Conservation (phyloP, 2,888 invertebrate species). For the Metacarcinus magister region DNA sequence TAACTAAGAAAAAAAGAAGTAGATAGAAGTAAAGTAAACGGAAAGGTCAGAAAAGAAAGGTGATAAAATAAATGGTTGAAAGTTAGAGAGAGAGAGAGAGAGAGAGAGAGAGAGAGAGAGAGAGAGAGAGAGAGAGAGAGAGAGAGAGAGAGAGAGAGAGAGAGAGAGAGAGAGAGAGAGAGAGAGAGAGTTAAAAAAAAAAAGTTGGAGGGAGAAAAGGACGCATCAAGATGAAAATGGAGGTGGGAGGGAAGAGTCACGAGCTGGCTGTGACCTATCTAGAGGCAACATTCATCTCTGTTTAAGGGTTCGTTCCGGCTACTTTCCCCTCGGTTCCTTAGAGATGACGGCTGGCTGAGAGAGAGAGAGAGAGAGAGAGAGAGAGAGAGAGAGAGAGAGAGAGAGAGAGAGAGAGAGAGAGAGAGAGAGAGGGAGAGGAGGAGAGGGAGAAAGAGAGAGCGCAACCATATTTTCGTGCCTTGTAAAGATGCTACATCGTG, state of each 20-base stretch:
- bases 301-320: constrained; percentile 54
- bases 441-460: neutral
- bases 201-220: neutral
- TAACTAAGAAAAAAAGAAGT: neutral
- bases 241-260: neutral
- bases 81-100: constrained; percentile 34
- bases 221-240: neutral
- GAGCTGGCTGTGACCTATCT: constrained; percentile 50
- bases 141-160: constrained; percentile 23
- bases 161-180: neutral
- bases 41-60: neutral
- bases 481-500: no score
- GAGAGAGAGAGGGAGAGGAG: constrained; percentile 15
- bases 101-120: neutral
- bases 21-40: neutral
- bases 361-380: neutral
- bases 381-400: neutral
- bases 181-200: neutral
- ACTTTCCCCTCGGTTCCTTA: constrained; percentile 41
- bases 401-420: constrained; percentile 40
- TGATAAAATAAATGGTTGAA: neutral
- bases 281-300: constrained; percentile 43
- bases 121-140: neutral
- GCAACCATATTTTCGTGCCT: neutral
- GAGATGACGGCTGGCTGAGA: neutral